A percentile compares a stretch with the other conserved stretches of the same genome.
Conservation (phyloP, 2,797 vertebrate genomes). For the Crocodylus rhombifer region DNA sequence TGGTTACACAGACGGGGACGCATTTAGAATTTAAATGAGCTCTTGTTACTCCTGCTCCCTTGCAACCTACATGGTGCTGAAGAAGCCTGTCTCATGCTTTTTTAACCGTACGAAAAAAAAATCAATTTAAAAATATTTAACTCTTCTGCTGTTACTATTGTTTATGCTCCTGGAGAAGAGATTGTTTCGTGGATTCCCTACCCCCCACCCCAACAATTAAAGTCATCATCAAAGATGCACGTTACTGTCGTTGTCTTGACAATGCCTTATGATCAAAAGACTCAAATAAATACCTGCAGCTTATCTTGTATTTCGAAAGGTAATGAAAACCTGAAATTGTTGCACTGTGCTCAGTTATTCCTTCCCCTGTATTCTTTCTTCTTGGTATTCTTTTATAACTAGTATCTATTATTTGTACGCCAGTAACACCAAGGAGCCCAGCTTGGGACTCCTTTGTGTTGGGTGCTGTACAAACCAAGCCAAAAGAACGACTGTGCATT, state of each 20-base stretch:
- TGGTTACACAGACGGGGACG: constrained; percentile 67
- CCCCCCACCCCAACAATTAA: background rate
- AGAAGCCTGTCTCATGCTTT: constrained; percentile 47
- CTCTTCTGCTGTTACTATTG: constrained; percentile 13
- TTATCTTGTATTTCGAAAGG: constrained; percentile 29
- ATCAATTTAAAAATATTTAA: constrained; percentile 48
- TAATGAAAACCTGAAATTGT: constrained; percentile 58
- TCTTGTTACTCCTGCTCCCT: constrained; percentile 67
- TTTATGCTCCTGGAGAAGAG: constrained; percentile 7
- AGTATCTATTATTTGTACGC: constrained; percentile 1
- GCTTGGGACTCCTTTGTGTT: background rate
- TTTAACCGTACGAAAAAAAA: constrained; percentile 46
- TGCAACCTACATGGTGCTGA: constrained; percentile 57
- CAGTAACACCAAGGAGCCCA: constrained; percentile 10
- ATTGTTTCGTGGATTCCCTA: background rate
- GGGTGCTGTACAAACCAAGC: background rate
- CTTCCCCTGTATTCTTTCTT: constrained; percentile 31
- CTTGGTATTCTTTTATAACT: constrained; percentile 34
- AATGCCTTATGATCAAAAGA: constrained; percentile 70
- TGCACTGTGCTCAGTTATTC: constrained; percentile 25
- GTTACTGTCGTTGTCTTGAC: constrained; percentile 61
- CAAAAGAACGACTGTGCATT: background rate
- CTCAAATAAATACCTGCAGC: constrained; percentile 45
- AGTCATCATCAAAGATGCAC: constrained; percentile 40
- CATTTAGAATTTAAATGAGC: constrained; percentile 68